A percentile compares a stretch with the other conserved stretches of the same genome.
phyloP scores from a whole-genome alignment of 2,888 invertebrate genomes.

The Notodonta ziczac region DNA sequence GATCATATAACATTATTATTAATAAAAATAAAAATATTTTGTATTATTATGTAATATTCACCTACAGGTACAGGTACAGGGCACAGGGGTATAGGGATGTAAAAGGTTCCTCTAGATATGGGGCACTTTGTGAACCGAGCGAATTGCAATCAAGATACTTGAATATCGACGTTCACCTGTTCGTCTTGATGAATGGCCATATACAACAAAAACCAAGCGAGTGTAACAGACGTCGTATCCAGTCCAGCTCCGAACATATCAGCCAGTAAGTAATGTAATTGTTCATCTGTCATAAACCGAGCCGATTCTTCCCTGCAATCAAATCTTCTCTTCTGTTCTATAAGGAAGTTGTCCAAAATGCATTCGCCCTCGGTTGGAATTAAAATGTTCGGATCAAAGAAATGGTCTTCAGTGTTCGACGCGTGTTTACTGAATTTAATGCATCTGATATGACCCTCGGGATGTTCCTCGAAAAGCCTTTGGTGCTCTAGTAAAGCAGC shows the following conservation, averaged over 20 bases:
- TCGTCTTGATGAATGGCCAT: constrained; percentile 88
- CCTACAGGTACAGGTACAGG: too few species aligned
- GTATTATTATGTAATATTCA: too few species aligned
- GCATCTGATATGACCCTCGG: constrained; percentile 73
- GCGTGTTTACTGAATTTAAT: constrained; percentile 71
- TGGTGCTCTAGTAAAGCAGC: constrained; percentile 61
- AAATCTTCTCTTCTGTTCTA: constrained; percentile 83
- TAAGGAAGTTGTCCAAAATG: constrained; percentile 87
- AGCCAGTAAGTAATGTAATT: constrained; percentile 89
- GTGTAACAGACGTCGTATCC: constrained; percentile 91
- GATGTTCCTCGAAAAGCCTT: constrained; percentile 63
- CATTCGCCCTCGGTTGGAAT: constrained; percentile 74
- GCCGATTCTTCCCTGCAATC: constrained; percentile 67
- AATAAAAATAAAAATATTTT: too few species aligned
- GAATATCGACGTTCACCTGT: constrained; percentile 78
- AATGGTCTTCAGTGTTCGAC: constrained; percentile 62
- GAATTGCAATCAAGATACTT: too few species aligned
- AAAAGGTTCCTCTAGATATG: too few species aligned
- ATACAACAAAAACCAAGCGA: constrained; percentile 92
- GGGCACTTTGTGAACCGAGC: too few species aligned
- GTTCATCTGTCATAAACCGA: constrained; percentile 86
- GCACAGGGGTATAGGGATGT: too few species aligned
- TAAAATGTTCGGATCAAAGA: constrained; percentile 69
- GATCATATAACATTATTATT: too few species aligned
- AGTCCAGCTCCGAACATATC: constrained; percentile 95